These are phyloP conservation scores for Drosophila incognita DNA, from an alignment of 2,888 invertebrate genomes.

Conservation along the genomic window DNA sequence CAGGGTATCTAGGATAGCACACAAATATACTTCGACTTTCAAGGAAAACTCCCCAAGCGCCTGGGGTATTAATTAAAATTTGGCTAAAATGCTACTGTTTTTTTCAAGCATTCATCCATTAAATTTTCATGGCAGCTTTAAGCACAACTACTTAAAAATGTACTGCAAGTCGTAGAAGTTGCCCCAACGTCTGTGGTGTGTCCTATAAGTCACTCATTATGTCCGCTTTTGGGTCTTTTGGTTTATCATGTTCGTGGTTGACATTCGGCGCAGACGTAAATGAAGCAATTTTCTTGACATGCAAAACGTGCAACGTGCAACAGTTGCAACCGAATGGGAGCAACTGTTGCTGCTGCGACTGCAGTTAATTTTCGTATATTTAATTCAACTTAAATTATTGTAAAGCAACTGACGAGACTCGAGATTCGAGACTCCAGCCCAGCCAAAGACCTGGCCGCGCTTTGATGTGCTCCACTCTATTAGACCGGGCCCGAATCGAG, in stretches of 20 bases:
- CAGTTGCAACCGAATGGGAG: constrained; percentile 65
- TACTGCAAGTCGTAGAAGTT: constrained; percentile 12
- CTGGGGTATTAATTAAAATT: constrained; percentile 45
- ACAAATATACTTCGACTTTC: neutral
- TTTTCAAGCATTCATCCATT: neutral
- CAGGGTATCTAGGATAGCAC: neutral
- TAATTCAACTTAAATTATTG: constrained; percentile 79
- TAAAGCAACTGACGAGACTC: constrained; percentile 40
- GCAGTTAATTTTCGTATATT: constrained; percentile 77
- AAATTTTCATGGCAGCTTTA: constrained; percentile 3
- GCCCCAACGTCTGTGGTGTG: constrained; percentile 42
- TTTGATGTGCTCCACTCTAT: constrained; percentile 57
- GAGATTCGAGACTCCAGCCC: constrained; percentile 10
- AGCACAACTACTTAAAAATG: constrained; percentile 12
- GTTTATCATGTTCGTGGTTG: constrained; percentile 78
- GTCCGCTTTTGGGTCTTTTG: constrained; percentile 59
- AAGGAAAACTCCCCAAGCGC: constrained; percentile 1
- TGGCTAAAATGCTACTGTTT: constrained; percentile 22
- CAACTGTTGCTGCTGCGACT: constrained; percentile 53
- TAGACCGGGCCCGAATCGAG: constrained; percentile 26
- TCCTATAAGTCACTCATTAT: constrained; percentile 76
- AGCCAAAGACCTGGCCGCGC: constrained; percentile 39
- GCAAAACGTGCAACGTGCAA: constrained; percentile 81
- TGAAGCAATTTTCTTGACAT: constrained; percentile 79
- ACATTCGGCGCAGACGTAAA: constrained; percentile 77